phyloP scores from a whole-genome alignment of 2,113 vertebrate species.

The Neotragus pygmaeus region DNA sequence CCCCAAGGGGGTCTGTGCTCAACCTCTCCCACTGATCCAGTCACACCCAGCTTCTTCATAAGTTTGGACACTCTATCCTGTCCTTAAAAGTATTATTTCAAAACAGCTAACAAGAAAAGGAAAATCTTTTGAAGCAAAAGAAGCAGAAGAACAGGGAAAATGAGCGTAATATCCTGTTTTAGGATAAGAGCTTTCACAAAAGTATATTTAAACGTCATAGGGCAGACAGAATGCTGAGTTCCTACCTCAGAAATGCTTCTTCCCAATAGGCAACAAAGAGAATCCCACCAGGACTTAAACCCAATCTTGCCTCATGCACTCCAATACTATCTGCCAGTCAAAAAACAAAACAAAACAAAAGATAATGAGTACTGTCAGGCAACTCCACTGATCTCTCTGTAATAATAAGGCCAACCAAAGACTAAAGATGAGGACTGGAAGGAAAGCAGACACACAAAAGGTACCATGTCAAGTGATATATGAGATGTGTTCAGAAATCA shows the following conservation, averaged over 20 bases:
- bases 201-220: neutral
- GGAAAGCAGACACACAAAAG: neutral
- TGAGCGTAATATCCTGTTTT: neutral
- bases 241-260: neutral
- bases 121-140: neutral
- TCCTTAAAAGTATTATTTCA: constrained; percentile 6
- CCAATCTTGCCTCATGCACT: neutral
- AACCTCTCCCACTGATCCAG: neutral
- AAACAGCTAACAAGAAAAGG: neutral
- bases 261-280: neutral
- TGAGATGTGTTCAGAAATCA: constrained; percentile 42
- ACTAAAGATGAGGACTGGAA: neutral
- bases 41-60: neutral
- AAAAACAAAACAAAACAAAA: neutral
- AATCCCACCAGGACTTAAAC: neutral
- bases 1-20: neutral
- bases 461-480: neutral
- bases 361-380: neutral
- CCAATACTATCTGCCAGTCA: neutral
- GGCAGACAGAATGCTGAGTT: neutral
- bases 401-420: neutral
- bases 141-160: neutral
- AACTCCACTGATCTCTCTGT: neutral
- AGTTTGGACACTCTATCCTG: neutral
- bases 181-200: neutral